Evolutionary conservation across 2,888 invertebrate genomes (phyloP), one percentile per base, ranked within the genome.

Genomic region (Ormyrus labotus): DNA sequence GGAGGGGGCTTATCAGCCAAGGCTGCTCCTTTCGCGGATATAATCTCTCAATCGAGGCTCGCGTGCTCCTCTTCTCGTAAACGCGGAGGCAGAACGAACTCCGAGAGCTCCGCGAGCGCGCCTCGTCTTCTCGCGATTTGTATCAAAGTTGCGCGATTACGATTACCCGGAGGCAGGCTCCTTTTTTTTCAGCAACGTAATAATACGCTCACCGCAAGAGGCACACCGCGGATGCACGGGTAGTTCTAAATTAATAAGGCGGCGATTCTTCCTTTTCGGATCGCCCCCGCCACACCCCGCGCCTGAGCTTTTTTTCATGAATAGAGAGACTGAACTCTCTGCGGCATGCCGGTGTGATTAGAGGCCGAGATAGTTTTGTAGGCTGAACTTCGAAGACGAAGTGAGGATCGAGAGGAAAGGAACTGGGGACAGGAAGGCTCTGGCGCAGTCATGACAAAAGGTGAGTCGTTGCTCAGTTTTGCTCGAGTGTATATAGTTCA

Each of bases 21-120:
- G 77, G 72, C 55, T 67, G 11, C 60, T 73, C 61, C 63, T 67
- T 68, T 72, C 68, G 19, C 19, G 78, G 68, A 78, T 73, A 73
- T 78, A 72, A 73, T 51, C 78, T 63, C 78, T 78, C 73, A 55
- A 68, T 78, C 60, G 67, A 51, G 57, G 19, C 45, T 63, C 48
- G 76, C 34, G 45, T 11, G 45, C 51, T 45, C 34, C 50, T 71
- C 70, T 71, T 1, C 60, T 19, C 1, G 34, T 55, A 13, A 34
- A 6, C 53, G 45, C 58, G 13, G 48, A 19, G 45, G 47, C 47
- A 11, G 10, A 10, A 19, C 61, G 45, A 34, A 11, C 11, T 61
- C 45, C 5, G n/a, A 19, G 11, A 48, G 64, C 47, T 64, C 50
- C 71, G 10, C 5, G 19, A 19, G 19, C 7, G 50, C 53, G n/a